phyloP scores from a whole-genome alignment of 2,888 invertebrate genomes.

The Platycheirus albimanus region DNA sequence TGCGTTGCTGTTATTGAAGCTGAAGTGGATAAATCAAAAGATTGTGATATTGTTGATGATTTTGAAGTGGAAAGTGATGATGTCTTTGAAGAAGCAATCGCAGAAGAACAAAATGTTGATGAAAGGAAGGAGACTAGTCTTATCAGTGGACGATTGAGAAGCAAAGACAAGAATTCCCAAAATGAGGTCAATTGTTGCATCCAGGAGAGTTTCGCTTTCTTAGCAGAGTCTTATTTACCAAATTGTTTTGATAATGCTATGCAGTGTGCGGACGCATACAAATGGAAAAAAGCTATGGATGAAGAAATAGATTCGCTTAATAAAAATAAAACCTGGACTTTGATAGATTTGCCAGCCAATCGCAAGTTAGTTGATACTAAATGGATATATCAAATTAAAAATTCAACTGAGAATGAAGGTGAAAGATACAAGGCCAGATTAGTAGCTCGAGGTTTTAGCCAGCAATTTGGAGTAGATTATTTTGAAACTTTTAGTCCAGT shows the following conservation, averaged over 20 bases:
- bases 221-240: slow-evolving; percentile 38
- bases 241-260: slow-evolving; percentile 30
- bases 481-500: slow-evolving; percentile 78
- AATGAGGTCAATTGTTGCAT: slow-evolving; percentile 25
- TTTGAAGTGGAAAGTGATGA: background rate
- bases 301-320: slow-evolving; percentile 49
- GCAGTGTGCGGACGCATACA: slow-evolving; percentile 43
- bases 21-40: no score
- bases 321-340: slow-evolving; percentile 66
- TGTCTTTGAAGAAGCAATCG: slow-evolving; percentile 28
- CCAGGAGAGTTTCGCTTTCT: slow-evolving; percentile 31
- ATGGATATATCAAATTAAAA: slow-evolving; percentile 76
- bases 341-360: slow-evolving; percentile 54
- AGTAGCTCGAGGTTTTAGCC: slow-evolving; percentile 76
- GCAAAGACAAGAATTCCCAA: slow-evolving; percentile 11
- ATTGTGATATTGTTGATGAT: slow-evolving; percentile 6
- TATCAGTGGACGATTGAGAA: slow-evolving; percentile 32
- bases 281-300: slow-evolving; percentile 33
- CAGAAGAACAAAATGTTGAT: background rate
- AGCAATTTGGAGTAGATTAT: slow-evolving; percentile 76
- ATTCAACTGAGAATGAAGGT: slow-evolving; percentile 13
- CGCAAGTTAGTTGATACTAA: slow-evolving; percentile 74
- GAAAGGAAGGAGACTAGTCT: background rate
- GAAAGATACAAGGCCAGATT: slow-evolving; percentile 76
- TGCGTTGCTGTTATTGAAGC: slow-evolving; percentile 15